Base-by-base conservation (phyloP, 2,888 invertebrate genomes). In the Patella caerulea region DNA sequence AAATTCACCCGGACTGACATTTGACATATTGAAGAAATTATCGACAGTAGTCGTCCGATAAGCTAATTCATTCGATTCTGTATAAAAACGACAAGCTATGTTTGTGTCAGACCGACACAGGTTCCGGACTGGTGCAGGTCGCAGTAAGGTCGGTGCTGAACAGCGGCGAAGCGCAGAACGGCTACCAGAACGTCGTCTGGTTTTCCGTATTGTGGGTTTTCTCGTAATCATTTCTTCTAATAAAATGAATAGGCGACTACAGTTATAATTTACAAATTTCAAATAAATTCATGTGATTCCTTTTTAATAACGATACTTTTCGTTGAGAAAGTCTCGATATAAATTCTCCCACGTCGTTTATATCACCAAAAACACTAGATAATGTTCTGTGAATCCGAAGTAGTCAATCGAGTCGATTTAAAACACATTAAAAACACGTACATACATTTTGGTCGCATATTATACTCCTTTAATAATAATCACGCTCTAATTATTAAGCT, bases 121-220 rank as follows among this genome's bases (percentile, higher is more conserved):
- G 14, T 71, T 29, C 24, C 71, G 56, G 7, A 72, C 54, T 7
- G 71, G 56, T n/a, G 79, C 74, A 12, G 78, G 78, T 29, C 80
- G 79, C 55, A 82, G 19, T 3, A 82, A 79, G 19, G 80, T 80
- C 4, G 82, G 82, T 15, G 82, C 82, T 53, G 82, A 82, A 76
- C 82, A 82, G 12, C 82, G 74, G 45, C 82, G 74, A 3, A 80
- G 79, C 72, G 81, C 81, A 11, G 72, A 75, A 52, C 79, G 77
- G 65, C 76, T 80, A 55, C 78, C 79, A 45, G 78, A 79, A 34
- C 79, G 74, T 72, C 80, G 72, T 55, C 79, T 76, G 4, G 78
- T 79, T 72, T 76, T 76, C 3, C 76, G 53, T 3, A 77, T 76
- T 9, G 82, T 82, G 17, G 80, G 78, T 78, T 81, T 82, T 59